Evolutionary conservation across 2,797 vertebrate genomes (phyloP).

Genomic region (Acipenser ruthenus): DNA sequence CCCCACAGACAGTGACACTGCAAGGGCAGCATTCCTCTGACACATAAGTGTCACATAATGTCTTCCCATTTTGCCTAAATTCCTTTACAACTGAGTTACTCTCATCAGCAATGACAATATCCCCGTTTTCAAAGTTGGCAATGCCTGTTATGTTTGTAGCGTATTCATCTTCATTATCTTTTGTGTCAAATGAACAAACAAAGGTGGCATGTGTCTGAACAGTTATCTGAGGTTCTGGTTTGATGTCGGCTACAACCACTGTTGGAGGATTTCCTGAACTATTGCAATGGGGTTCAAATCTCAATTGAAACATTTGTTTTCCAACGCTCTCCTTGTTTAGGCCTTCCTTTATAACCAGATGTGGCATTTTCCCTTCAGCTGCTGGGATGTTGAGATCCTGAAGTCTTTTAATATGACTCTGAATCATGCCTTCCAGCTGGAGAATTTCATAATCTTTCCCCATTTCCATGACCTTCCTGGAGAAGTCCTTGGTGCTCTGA

Average conservation of each 20-base stretch:
- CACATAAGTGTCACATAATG: not conserved
- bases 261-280: not conserved
- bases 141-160: constrained; percentile 16
- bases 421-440: constrained; percentile 24
- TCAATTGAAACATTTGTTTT: constrained; percentile 12
- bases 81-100: constrained; percentile 14
- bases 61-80: not conserved
- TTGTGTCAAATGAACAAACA: constrained; percentile 12
- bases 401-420: constrained; percentile 21
- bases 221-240: not conserved
- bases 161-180: not conserved
- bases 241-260: not conserved
- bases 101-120: constrained; percentile 15
- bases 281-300: constrained; percentile 10
- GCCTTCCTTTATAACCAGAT: constrained; percentile 17
- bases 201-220: not conserved
- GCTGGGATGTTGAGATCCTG: constrained; percentile 7
- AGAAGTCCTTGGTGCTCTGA: constrained; percentile 22
- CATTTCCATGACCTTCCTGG: constrained; percentile 18
- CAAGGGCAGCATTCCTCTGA: constrained; percentile 12
- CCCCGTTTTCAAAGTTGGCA: constrained; percentile 9
- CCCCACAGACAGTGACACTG: constrained; percentile 19
- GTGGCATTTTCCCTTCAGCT: constrained; percentile 12
- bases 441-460: constrained; percentile 27
- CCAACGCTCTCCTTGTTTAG: not conserved